Conservation (phyloP, 2,113 vertebrate species). For the Dolichallabes microphthalmus region DNA sequence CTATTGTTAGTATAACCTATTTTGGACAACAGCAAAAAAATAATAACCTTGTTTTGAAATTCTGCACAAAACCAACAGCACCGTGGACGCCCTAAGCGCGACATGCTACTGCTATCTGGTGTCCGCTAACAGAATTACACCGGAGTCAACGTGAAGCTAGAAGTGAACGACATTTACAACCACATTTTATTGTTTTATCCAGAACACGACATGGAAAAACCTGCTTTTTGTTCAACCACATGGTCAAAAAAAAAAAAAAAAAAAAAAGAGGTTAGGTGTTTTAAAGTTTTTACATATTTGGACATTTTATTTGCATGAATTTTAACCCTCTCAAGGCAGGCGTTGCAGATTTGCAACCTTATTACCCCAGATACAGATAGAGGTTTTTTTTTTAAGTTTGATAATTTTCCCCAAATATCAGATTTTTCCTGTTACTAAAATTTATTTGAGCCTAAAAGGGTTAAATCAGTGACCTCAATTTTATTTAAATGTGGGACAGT, state of each 20-base stretch:
- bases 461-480: not conserved
- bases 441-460: no score
- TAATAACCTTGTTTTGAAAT: not conserved
- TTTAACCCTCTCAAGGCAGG: no score
- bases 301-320: not conserved
- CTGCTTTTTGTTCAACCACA: not conserved
- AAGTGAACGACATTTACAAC: not conserved
- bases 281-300: not conserved
- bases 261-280: no score
- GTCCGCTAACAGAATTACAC: not conserved
- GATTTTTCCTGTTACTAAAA: no score
- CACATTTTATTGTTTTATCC: not conserved
- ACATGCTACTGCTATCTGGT: conserved; percentile 36
- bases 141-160: not conserved
- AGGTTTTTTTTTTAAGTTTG: no score
- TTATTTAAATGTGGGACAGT: not conserved
- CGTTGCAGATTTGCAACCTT: no score
- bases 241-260: not conserved
- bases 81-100: not conserved
- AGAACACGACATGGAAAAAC: not conserved
- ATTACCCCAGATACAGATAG: no score
- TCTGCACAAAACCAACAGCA: not conserved
- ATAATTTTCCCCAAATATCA: no score
- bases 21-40: not conserved
- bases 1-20: not conserved